phyloP scores from a whole-genome alignment of 2,888 invertebrate genomes.

The Pinctada fucata region DNA sequence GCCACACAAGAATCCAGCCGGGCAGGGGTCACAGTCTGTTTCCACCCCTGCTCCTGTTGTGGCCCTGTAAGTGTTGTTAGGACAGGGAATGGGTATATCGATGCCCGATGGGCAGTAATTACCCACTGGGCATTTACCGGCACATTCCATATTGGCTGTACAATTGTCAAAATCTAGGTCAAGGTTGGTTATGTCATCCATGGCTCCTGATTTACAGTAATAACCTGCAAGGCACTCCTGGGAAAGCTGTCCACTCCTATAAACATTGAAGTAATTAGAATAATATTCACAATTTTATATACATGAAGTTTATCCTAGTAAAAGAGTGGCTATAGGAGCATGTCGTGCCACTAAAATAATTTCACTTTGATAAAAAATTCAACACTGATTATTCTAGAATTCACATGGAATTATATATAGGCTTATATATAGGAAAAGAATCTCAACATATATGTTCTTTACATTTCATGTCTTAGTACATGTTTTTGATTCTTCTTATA shows the following conservation, averaged over 20 bases:
- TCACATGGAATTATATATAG: no score
- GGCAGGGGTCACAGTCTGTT: slow-evolving; percentile 70
- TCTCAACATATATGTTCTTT: no score
- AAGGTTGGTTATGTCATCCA: slow-evolving; percentile 62
- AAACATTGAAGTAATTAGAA: background rate
- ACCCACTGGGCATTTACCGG: slow-evolving; percentile 73
- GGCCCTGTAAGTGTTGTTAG: slow-evolving; percentile 67
- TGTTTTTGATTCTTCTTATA: no score
- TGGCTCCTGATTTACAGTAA: slow-evolving; percentile 71
- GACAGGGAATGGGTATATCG: slow-evolving; percentile 66
- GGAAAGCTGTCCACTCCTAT: slow-evolving; percentile 68
- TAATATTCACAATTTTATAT: no score
- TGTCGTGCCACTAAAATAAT: no score
- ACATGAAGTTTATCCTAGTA: no score
- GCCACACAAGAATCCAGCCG: slow-evolving; percentile 70
- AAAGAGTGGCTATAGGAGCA: no score
- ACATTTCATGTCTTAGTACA: no score
- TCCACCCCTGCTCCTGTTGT: slow-evolving; percentile 62
- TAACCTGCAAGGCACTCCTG: slow-evolving; percentile 71
- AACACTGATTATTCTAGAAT: background rate
- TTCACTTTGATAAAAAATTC: background rate
- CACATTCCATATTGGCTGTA: slow-evolving; percentile 61
- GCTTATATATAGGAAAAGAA: no score
- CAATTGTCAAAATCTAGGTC: slow-evolving; percentile 55
- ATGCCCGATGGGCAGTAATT: slow-evolving; percentile 70